These are phyloP conservation scores for Oceanodroma tethys DNA, from an alignment of 2,113 vertebrate genomes.

Conservation along the genomic window DNA sequence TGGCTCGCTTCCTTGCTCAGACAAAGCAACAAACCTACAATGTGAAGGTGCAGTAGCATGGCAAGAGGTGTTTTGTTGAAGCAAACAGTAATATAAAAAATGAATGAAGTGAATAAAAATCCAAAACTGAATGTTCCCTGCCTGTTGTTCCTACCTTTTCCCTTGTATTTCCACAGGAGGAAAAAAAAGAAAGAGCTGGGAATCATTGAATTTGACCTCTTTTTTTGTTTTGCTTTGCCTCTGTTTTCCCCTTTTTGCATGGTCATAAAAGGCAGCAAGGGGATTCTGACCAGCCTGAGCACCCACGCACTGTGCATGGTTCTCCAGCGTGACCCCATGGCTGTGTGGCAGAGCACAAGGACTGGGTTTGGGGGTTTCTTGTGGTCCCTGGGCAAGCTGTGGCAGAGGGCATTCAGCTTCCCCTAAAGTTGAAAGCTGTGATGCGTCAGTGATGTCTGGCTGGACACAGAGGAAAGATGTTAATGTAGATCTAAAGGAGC, in stretches of 20 bases:
- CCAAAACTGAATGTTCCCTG: background rate
- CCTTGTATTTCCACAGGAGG: too few relatives aligned
- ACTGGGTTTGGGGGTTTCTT: background rate
- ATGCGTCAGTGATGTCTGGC: background rate
- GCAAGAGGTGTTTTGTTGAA: background rate
- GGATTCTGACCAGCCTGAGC: background rate
- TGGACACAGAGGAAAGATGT: background rate
- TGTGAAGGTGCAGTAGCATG: background rate
- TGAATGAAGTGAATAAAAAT: background rate
- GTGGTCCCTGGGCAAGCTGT: background rate
- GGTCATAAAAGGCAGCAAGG: background rate
- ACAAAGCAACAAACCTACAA: background rate
- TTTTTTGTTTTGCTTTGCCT: background rate
- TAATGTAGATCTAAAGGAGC: background rate
- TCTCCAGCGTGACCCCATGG: fast-evolving
- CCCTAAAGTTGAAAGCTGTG: background rate
- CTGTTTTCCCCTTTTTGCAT: background rate
- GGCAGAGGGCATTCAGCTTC: background rate
- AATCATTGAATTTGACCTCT: background rate
- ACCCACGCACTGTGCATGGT: fast-evolving
- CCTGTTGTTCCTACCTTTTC: too few relatives aligned
- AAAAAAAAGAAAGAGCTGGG: too few relatives aligned
- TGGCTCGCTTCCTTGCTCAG: background rate
- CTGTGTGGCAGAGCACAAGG: background rate
- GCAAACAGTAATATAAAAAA: background rate